phyloP scores from a whole-genome alignment of 1,140 invertebrate genomes.

The Meloidogyne hapla region DNA sequence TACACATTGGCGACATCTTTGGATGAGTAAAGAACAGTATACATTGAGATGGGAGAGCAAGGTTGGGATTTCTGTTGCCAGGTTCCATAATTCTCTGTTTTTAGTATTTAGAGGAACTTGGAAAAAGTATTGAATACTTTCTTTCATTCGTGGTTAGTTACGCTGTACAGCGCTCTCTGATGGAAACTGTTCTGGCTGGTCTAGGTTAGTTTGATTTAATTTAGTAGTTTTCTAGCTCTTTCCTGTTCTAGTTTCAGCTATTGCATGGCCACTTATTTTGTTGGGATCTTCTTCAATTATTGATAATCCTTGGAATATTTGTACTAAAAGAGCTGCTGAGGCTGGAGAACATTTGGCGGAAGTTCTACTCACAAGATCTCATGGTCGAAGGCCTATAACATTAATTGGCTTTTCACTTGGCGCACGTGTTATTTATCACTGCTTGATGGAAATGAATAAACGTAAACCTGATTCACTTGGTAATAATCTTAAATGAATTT shows the following conservation, averaged over 20 bases:
- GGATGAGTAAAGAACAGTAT: conserved; percentile 73
- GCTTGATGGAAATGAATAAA: conserved; percentile 65
- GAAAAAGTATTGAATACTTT: conserved; percentile 71
- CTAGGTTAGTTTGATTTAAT: no score
- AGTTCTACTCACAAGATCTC: conserved; percentile 70
- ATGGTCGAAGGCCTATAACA: conserved; percentile 75
- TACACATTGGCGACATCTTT: conserved; percentile 69
- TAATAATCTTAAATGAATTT: conserved; percentile 47
- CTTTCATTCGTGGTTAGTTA: conserved; percentile 72
- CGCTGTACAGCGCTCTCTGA: conserved; percentile 75
- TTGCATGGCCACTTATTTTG: conserved; percentile 74
- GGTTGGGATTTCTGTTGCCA: conserved; percentile 18
- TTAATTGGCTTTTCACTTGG: conserved; percentile 75
- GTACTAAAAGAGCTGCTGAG: conserved; percentile 71
- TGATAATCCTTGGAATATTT: conserved; percentile 78
- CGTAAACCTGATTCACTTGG: conserved; percentile 64
- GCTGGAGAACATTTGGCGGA: conserved; percentile 74
- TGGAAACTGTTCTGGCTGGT: conserved; percentile 74
- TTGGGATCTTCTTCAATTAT: conserved; percentile 72
- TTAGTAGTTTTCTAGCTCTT: no score
- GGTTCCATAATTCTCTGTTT: background rate
- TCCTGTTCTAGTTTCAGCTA: conserved; percentile 71
- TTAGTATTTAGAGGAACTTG: conserved; percentile 42
- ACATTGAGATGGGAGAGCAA: conserved; percentile 73
- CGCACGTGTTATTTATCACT: conserved; percentile 75